These are phyloP conservation scores for Furcula furcula DNA, from an alignment of 2,888 invertebrate genomes.

Conservation along the genomic window DNA sequence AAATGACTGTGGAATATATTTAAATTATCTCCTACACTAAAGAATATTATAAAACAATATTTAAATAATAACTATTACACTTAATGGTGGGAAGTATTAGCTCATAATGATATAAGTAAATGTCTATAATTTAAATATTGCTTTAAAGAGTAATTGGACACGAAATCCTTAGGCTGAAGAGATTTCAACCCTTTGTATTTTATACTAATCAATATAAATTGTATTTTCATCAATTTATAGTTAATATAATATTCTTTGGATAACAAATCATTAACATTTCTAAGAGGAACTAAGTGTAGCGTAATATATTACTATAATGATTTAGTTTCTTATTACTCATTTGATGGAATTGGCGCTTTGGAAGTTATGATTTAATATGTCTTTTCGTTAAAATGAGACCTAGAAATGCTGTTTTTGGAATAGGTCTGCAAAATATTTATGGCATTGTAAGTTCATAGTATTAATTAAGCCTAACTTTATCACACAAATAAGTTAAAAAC, in stretches of 20 bases:
- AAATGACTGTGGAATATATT: slow-evolving; percentile 80
- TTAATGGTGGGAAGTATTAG: slow-evolving; percentile 73
- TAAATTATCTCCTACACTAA: slow-evolving; percentile 65
- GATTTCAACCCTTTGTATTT: slow-evolving; percentile 46
- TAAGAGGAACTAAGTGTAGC: slow-evolving; percentile 78
- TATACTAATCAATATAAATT: slow-evolving; percentile 64
- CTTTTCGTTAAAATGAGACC: slow-evolving; percentile 45
- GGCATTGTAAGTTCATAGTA: slow-evolving; percentile 65
- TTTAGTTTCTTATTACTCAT: slow-evolving; percentile 39
- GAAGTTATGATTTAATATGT: slow-evolving; percentile 36
- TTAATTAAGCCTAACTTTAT: slow-evolving; percentile 72
- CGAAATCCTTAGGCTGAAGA: slow-evolving; percentile 43
- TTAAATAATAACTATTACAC: slow-evolving; percentile 69
- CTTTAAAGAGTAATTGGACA: slow-evolving; percentile 62
- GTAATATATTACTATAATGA: slow-evolving; percentile 41
- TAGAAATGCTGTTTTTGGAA: slow-evolving; percentile 73
- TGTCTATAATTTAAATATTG: slow-evolving; percentile 73
- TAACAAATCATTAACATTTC: slow-evolving; percentile 75
- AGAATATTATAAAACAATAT: slow-evolving; percentile 72
- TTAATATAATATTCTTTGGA: slow-evolving; percentile 79
- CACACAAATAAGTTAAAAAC: slow-evolving; percentile 76
- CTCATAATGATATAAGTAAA: slow-evolving; percentile 58
- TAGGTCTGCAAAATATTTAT: slow-evolving; percentile 63
- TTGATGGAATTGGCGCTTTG: slow-evolving; percentile 37
- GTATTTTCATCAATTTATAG: slow-evolving; percentile 62